Conservation (phyloP, 2,888 invertebrate genomes). For the Neoascia interrupta region DNA sequence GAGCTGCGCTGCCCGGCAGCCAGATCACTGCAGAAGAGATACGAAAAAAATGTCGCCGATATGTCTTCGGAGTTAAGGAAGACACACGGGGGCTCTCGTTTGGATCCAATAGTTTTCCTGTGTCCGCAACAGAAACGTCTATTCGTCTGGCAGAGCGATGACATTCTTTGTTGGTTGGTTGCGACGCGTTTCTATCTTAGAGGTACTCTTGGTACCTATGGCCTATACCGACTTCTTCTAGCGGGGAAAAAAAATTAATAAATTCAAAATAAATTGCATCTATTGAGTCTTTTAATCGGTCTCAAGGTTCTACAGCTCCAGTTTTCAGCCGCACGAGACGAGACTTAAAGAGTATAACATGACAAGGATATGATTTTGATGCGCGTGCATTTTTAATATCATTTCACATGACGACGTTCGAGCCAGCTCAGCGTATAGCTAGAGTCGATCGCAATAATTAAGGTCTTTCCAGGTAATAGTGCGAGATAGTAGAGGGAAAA, state of each 20-base stretch:
- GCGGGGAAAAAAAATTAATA: constrained; percentile 44
- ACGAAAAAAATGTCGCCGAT: constrained; percentile 67
- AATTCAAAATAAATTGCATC: constrained; percentile 68
- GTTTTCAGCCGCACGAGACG: constrained; percentile 66
- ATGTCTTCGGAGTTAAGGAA: constrained; percentile 61
- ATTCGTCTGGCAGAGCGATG: constrained; percentile 63
- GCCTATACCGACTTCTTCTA: constrained; percentile 26
- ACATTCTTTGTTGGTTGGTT: constrained; percentile 17
- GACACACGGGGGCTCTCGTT: constrained; percentile 59
- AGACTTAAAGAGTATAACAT: constrained; percentile 54
- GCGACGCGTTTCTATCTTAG: not conserved
- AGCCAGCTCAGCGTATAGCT: not conserved
- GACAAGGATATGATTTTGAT: constrained; percentile 69
- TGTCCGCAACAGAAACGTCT: constrained; percentile 54
- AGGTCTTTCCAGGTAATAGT: constrained; percentile 59
- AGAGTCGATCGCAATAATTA: constrained; percentile 62
- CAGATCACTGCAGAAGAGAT: constrained; percentile 53
- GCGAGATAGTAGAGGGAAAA: constrained; percentile 36
- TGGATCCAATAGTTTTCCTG: constrained; percentile 43
- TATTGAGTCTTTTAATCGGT: constrained; percentile 65
- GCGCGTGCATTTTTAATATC: constrained; percentile 67
- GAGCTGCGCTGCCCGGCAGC: constrained; percentile 38
- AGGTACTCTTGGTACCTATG: constrained; percentile 22
- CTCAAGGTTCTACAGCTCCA: constrained; percentile 67
- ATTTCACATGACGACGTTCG: constrained; percentile 56